Evolutionary conservation across 2,113 vertebrate species (phyloP).

Genomic region (Tichodroma muraria): DNA sequence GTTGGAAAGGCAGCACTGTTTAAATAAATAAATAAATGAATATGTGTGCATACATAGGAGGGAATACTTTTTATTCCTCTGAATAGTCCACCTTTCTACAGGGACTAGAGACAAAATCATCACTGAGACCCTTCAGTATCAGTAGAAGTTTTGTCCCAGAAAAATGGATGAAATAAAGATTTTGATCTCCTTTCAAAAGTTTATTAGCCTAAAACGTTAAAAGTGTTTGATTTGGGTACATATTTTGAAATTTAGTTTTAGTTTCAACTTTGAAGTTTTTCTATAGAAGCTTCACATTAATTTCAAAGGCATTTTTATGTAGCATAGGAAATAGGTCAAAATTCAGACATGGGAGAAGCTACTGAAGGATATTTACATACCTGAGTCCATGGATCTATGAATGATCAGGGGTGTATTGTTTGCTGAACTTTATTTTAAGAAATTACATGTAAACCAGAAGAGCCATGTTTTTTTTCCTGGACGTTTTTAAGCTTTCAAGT

Average conservation of each 20-base stretch:
- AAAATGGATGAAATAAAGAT: background rate
- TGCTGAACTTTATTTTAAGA: background rate
- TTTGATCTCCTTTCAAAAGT: background rate
- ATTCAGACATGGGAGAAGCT: background rate
- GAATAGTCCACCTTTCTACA: background rate
- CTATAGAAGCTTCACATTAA: background rate
- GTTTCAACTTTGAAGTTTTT: background rate
- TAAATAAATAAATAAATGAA: slow-evolving; percentile 60
- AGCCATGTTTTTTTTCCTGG: background rate
- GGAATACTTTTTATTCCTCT: background rate
- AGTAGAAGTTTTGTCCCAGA: background rate
- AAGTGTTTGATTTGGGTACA: background rate
- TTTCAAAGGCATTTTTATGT: background rate
- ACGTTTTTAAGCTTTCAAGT: background rate
- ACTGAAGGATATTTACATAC: background rate
- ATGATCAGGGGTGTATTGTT: background rate
- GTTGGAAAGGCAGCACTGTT: slow-evolving; percentile 9
- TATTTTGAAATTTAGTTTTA: background rate
- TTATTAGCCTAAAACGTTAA: background rate
- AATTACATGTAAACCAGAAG: background rate
- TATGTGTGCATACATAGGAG: background rate
- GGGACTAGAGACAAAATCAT: background rate
- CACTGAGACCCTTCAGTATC: background rate
- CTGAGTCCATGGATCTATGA: background rate
- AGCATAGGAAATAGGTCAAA: background rate